A percentile compares a stretch with the other conserved stretches of the same genome.
Conservation (phyloP, 2,888 invertebrate genomes). For the Entomobrya multifasciata region DNA sequence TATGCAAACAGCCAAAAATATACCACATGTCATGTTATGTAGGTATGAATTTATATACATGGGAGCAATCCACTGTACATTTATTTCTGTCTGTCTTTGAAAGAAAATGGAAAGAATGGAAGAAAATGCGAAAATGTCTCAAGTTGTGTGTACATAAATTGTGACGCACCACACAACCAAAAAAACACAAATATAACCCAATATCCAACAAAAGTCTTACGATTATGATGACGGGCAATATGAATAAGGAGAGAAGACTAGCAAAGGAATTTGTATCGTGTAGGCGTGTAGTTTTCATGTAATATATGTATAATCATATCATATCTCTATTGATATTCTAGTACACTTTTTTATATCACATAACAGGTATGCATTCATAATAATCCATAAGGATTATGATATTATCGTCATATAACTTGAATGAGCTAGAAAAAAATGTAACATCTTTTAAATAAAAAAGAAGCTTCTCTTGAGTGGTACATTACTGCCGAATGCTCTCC, state of each 20-base stretch:
- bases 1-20: background rate
- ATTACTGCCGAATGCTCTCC: background rate
- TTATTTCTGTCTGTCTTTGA: constrained; percentile 51
- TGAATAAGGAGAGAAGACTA: constrained; percentile 7
- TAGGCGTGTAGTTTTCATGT: background rate
- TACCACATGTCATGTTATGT: background rate
- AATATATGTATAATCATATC: no score
- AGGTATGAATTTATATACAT: background rate
- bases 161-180: background rate
- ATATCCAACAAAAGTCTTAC: background rate
- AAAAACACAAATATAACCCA: no score
- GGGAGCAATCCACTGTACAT: constrained; percentile 15
- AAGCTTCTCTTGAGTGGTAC: constrained; percentile 16
- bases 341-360: no score
- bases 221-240: background rate
- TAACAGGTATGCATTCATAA: background rate
- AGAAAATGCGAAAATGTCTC: constrained; percentile 21
- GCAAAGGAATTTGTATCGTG: background rate
- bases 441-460: constrained; percentile 14
- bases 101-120: constrained; percentile 34
- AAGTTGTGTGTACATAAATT: constrained; percentile 15
- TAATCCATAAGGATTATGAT: background rate
- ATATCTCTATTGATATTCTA: no score
- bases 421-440: background rate
- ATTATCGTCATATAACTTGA: background rate